phyloP scores from a whole-genome alignment of 2,113 vertebrate genomes.

The Falco punctatus region DNA sequence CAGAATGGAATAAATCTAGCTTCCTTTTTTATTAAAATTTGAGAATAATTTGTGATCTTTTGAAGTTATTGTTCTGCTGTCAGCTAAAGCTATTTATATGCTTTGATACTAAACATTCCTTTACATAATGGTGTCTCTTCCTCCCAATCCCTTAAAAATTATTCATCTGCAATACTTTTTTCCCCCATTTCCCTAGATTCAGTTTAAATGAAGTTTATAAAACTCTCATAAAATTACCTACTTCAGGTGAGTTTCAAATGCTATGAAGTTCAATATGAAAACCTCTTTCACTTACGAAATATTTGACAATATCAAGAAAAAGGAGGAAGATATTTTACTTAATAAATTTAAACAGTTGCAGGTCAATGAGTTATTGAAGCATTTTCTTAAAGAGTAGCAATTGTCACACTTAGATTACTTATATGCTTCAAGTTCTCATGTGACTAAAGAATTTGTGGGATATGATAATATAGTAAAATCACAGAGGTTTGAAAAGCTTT shows the following conservation, averaged over 20 bases:
- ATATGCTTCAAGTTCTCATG: neutral
- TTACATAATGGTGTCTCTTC: slow-evolving; percentile 37
- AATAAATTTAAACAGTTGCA: neutral
- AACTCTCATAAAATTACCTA: neutral
- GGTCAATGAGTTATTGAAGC: neutral
- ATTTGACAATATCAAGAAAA: neutral
- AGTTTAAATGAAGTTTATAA: neutral
- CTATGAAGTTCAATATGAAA: neutral
- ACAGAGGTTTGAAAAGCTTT: neutral
- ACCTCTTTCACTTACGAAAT: neutral
- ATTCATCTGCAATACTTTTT: neutral
- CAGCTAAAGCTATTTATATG: slow-evolving; percentile 57
- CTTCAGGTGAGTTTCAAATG: neutral
- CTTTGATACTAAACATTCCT: slow-evolving; percentile 51
- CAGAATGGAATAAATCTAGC: slow-evolving; percentile 34
- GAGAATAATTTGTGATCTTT: slow-evolving; percentile 45
- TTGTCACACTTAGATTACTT: neutral
- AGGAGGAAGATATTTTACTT: neutral
- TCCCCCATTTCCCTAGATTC: neutral
- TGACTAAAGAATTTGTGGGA: neutral
- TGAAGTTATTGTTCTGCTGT: slow-evolving; percentile 54
- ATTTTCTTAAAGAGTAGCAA: neutral
- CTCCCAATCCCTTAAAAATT: slow-evolving; percentile 9
- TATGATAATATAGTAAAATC: neutral
- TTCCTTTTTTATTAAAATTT: slow-evolving; percentile 47